These are phyloP conservation scores for Pseudomyrmex dendroicus DNA, from an alignment of 1,140 invertebrate species.

Conservation along the genomic window DNA sequence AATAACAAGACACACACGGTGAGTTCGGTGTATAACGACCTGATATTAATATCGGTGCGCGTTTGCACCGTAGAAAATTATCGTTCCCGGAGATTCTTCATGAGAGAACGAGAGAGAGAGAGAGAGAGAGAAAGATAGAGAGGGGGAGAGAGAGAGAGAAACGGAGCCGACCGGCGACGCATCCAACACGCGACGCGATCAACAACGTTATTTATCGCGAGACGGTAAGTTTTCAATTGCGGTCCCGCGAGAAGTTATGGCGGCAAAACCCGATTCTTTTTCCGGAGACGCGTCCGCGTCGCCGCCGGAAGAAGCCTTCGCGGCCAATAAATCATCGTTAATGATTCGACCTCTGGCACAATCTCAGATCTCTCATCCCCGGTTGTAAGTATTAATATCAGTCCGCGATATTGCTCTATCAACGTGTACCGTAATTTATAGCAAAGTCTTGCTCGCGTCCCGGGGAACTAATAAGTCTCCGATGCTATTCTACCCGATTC, in stretches of 20 bases:
- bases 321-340: constrained; percentile 62
- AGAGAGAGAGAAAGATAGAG: not conserved
- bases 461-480: constrained; percentile 55
- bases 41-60: constrained; percentile 21
- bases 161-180: not conserved
- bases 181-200: constrained; percentile 26
- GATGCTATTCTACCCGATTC: constrained; percentile 15
- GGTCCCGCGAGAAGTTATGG: constrained; percentile 53
- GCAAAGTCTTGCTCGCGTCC: constrained; percentile 41
- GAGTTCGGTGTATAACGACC: not conserved
- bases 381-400: constrained; percentile 63
- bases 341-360: constrained; percentile 57
- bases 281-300: constrained; percentile 44
- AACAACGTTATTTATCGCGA: constrained; percentile 57
- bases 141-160: not conserved
- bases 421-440: constrained; percentile 59
- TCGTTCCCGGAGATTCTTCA: constrained; percentile 10
- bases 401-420: constrained; percentile 60
- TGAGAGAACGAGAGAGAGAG: not conserved
- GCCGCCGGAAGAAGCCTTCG: constrained; percentile 54
- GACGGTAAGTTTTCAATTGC: constrained; percentile 56
- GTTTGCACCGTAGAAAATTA: constrained; percentile 17
- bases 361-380: constrained; percentile 59
- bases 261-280: constrained; percentile 48
- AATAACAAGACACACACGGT: not conserved